phyloP scores from a whole-genome alignment of 2,797 vertebrate species.

The Rhabdomys pumilio region DNA sequence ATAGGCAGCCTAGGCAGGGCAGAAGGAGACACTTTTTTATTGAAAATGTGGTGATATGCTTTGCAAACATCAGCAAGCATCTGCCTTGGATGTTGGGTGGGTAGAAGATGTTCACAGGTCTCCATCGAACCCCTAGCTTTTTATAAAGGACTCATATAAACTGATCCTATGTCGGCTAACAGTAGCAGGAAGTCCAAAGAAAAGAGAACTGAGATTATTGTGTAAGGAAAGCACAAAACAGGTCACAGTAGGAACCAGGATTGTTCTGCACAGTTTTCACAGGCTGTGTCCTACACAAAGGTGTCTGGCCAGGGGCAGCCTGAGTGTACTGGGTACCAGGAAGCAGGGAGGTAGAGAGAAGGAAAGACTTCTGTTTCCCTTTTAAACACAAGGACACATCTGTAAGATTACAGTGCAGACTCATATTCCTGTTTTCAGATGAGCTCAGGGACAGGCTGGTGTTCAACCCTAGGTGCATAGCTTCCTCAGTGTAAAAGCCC shows the following conservation, averaged over 20 bases:
- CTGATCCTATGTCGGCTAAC: not conserved
- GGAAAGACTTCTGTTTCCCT: rapidly evolving
- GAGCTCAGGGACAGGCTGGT: not conserved
- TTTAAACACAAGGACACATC: not conserved
- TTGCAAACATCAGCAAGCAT: not conserved
- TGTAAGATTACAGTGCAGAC: not conserved
- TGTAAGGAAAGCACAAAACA: not conserved
- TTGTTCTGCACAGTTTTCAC: rapidly evolving
- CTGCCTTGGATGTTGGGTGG: not conserved
- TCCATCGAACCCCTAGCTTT: not conserved
- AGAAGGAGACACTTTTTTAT: not conserved
- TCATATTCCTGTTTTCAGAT: not conserved
- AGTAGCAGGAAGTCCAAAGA: not conserved
- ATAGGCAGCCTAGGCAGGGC: not conserved
- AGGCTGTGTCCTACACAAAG: not conserved
- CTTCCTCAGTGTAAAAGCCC: not conserved
- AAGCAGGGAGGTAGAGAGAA: not conserved
- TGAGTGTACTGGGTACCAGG: not conserved
- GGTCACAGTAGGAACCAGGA: not conserved
- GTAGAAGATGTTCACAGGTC: not conserved
- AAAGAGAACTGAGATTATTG: constrained; percentile 22
- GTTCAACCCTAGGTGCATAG: not conserved
- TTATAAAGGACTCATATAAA: not conserved
- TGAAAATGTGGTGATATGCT: rapidly evolving
- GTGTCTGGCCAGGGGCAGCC: not conserved